These are phyloP conservation scores for Cinara cedri DNA, from an alignment of 2,888 invertebrate genomes.

Conservation along the genomic window DNA sequence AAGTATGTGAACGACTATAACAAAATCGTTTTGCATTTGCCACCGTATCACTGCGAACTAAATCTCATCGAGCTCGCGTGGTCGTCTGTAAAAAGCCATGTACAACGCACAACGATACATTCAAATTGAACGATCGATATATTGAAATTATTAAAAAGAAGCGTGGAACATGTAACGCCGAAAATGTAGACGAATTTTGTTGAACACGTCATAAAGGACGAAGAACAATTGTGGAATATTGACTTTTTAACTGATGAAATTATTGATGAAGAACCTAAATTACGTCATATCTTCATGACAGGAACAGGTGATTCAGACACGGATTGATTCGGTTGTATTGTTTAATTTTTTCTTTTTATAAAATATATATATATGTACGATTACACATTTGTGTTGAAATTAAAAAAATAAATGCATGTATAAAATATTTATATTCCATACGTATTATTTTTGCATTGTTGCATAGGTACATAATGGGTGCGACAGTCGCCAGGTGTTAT, in stretches of 20 bases:
- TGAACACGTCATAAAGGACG: background rate
- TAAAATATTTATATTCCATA: too few species aligned
- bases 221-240: conserved; percentile 3
- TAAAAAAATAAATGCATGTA: too few species aligned
- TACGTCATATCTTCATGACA: background rate
- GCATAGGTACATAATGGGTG: too few species aligned
- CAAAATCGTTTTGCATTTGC: background rate
- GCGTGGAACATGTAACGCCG: background rate
- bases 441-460: too few species aligned
- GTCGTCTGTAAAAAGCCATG: conserved; percentile 19
- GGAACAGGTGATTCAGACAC: too few species aligned
- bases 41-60: conserved; percentile 31
- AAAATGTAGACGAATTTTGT: conserved; percentile 21
- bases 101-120: conserved; percentile 13
- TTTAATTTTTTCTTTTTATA: too few species aligned
- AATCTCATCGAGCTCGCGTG: conserved; percentile 37
- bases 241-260: conserved; percentile 1
- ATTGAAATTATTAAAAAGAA: background rate
- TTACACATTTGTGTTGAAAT: too few species aligned
- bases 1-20: conserved; percentile 13
- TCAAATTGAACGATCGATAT: conserved; percentile 33
- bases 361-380: too few species aligned
- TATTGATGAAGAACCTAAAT: conserved; percentile 14
- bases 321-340: too few species aligned
- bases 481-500: too few species aligned